These are phyloP conservation scores for Lagria hirta DNA, from an alignment of 2,888 invertebrate genomes.

Conservation along the genomic window DNA sequence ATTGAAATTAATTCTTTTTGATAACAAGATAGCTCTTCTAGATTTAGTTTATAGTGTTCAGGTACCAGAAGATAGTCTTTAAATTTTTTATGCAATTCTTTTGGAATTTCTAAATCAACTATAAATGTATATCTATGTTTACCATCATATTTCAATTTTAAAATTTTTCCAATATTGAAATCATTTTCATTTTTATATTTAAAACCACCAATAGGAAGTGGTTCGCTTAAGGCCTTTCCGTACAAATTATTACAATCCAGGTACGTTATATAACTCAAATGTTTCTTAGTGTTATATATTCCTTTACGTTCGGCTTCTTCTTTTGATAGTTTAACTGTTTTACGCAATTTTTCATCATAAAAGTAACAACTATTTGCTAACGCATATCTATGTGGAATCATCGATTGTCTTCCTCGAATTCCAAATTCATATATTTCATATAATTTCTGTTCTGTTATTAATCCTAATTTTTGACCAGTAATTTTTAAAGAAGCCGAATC, in stretches of 20 bases:
- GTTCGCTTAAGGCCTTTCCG: constrained; percentile 6
- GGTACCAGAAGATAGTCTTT: constrained; percentile 6
- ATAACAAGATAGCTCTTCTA: constrained; percentile 5
- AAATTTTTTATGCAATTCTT: constrained; percentile 7
- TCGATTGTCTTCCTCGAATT: constrained; percentile 13
- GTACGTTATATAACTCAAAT: constrained; percentile 3
- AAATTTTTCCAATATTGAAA: constrained; percentile 5
- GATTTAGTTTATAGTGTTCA: constrained; percentile 9
- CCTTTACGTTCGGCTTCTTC: neutral
- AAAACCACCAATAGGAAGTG: constrained; percentile 8
- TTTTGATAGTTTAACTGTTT: constrained; percentile 5
- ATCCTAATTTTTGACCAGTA: constrained; percentile 8
- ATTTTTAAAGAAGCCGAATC: constrained; percentile 9
- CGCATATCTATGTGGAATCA: constrained; percentile 14
- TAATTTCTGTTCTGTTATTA: constrained; percentile 9
- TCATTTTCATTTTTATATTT: constrained; percentile 9
- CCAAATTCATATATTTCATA: constrained; percentile 12
- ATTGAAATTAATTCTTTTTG: constrained; percentile 6
- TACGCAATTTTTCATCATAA: constrained; percentile 11
- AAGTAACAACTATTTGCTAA: constrained; percentile 14
- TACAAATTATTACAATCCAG: constrained; percentile 5
- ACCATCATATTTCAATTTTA: constrained; percentile 8
- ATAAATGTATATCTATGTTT: constrained; percentile 7
- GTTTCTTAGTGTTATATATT: constrained; percentile 4
- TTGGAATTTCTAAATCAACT: constrained; percentile 10